Percentiles rank a stretch among this genome's conserved stretches.
These are phyloP conservation scores for Phylloscopus collybita DNA, from an alignment of 2,797 vertebrate species.

Conservation along the genomic window DNA sequence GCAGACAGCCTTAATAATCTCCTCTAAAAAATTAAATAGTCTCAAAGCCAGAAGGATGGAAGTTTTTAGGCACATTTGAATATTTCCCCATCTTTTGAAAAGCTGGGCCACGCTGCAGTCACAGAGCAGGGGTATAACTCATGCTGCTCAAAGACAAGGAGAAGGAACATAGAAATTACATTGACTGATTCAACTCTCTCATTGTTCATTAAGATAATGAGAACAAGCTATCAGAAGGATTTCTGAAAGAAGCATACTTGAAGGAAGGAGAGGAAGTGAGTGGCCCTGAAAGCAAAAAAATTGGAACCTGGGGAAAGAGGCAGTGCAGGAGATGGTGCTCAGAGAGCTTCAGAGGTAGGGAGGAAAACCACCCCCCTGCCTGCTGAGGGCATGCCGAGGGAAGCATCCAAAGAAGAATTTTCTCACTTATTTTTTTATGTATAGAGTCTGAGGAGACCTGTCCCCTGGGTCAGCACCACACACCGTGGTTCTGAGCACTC, in stretches of 20 bases:
- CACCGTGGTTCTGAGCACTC: rapidly evolving
- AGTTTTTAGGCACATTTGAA: neutral
- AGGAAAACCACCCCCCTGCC: rapidly evolving
- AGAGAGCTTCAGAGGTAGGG: neutral
- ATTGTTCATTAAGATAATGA: conserved; percentile 38
- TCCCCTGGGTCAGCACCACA: rapidly evolving
- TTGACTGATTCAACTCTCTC: neutral
- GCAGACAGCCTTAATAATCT: neutral
- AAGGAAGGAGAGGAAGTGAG: neutral
- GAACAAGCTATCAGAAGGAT: conserved; percentile 13
- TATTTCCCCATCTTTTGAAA: neutral
- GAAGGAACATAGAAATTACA: neutral
- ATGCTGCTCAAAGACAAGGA: neutral
- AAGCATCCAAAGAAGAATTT: neutral
- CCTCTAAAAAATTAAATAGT: neutral
- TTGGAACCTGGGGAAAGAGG: neutral
- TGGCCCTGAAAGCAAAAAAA: neutral
- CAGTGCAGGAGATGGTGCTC: rapidly evolving
- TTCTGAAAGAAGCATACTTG: conserved; percentile 4
- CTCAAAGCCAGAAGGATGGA: neutral
- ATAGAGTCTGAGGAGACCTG: neutral
- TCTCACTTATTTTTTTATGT: neutral
- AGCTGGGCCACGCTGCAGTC: neutral
- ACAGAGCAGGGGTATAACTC: neutral
- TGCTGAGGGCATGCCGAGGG: neutral